phyloP scores from a whole-genome alignment of 2,888 invertebrate genomes.

The Exephanes ischioxanthus region DNA sequence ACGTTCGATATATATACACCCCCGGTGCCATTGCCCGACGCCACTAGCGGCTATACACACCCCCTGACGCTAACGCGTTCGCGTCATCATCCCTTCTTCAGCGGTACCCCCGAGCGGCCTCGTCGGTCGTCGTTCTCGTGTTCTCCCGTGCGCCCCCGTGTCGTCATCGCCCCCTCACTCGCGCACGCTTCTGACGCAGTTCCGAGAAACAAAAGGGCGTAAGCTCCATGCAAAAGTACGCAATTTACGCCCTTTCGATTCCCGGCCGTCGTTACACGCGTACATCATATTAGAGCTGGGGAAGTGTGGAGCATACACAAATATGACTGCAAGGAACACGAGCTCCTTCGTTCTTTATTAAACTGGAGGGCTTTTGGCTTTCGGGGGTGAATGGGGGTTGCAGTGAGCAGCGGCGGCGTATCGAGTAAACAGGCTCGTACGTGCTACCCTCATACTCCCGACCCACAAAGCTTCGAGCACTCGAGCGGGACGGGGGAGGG shows the following conservation, averaged over 20 bases:
- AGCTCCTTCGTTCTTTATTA: constrained; percentile 76
- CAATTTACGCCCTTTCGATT: neutral
- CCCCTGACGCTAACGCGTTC: constrained; percentile 46
- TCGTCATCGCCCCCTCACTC: constrained; percentile 47
- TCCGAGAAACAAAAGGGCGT: too few species aligned
- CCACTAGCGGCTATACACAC: neutral
- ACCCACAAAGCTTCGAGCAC: constrained; percentile 19
- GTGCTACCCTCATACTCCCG: constrained; percentile 6
- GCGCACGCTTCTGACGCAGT: constrained; percentile 5
- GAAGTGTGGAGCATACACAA: neutral
- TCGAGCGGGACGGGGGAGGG: neutral
- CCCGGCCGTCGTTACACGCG: neutral
- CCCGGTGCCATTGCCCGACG: constrained; percentile 41
- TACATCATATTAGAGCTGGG: constrained; percentile 29
- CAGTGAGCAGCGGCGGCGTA: constrained; percentile 31
- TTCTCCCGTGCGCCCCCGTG: constrained; percentile 44
- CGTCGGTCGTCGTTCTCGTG: constrained; percentile 43
- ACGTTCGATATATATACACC: constrained; percentile 37
- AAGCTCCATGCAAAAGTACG: too few species aligned
- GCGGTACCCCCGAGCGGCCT: constrained; percentile 42
- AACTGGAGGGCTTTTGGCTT: constrained; percentile 80
- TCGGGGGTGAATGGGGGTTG: constrained; percentile 30
- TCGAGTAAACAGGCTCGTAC: constrained; percentile 74
- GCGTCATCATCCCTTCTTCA: constrained; percentile 54
- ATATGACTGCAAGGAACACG: constrained; percentile 44